Percentiles rank a stretch among this genome's conserved stretches.
phyloP scores from a whole-genome alignment of 2,797 vertebrate genomes.

The Neostethus bicornis region DNA sequence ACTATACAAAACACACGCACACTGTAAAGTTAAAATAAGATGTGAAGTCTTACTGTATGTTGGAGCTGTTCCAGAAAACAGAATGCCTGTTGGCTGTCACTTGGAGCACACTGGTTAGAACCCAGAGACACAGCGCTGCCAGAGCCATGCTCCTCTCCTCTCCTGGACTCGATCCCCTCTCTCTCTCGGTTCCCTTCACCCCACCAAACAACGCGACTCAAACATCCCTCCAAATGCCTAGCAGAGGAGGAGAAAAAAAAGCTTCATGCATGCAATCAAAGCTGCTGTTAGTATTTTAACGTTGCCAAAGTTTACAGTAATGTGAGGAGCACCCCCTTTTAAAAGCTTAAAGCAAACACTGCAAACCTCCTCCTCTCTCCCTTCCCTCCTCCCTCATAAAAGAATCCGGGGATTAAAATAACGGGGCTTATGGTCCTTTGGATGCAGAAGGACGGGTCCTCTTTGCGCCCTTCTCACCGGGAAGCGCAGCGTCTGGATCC shows the following conservation, averaged over 20 bases:
- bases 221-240: conserved; percentile 78
- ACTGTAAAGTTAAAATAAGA: neutral
- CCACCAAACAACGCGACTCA: conserved; percentile 70
- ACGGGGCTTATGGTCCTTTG: conserved; percentile 39
- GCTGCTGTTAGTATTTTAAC: conserved; percentile 49
- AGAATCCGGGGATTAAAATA: conserved; percentile 57
- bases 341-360: conserved; percentile 36
- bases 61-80: conserved; percentile 96
- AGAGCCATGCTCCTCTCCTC: conserved; percentile 79
- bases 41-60: conserved; percentile 88
- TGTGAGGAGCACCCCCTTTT: conserved; percentile 31
- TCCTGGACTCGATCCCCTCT: conserved; percentile 53
- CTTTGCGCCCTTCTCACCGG: conserved; percentile 58
- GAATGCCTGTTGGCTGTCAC: conserved; percentile 87
- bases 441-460: conserved; percentile 20
- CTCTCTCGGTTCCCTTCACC: conserved; percentile 74
- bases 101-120: conserved; percentile 80
- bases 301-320: conserved; percentile 69
- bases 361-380: conserved; percentile 26
- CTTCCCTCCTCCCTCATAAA: conserved; percentile 25
- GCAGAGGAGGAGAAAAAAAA: conserved; percentile 33
- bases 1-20: conserved; percentile 1
- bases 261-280: conserved; percentile 47
- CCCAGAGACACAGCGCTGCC: conserved; percentile 75
- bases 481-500: conserved; percentile 52